These are phyloP conservation scores for Zosterops hypoxanthus DNA, from an alignment of 2,113 vertebrate species.

Conservation along the genomic window DNA sequence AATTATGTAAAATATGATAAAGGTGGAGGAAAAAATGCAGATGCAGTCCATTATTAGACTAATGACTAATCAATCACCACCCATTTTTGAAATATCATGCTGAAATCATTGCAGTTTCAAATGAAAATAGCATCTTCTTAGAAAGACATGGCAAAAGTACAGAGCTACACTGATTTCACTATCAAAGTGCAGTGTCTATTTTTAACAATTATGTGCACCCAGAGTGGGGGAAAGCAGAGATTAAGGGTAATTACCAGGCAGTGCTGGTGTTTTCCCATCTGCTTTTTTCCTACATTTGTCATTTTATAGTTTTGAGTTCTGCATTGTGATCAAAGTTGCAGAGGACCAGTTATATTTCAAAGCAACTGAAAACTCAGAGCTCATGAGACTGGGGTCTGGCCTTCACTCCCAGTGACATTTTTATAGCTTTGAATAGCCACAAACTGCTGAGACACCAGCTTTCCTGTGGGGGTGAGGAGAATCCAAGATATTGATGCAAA, in stretches of 20 bases:
- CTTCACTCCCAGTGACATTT: neutral
- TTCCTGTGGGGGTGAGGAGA: neutral
- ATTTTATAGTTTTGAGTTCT: neutral
- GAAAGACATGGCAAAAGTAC: neutral
- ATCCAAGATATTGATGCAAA: neutral
- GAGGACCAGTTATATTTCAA: neutral
- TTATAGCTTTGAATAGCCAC: neutral
- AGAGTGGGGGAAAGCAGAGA: neutral
- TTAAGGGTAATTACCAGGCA: neutral
- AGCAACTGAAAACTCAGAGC: neutral
- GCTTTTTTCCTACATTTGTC: neutral
- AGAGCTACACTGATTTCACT: neutral
- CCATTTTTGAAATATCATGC: constrained; percentile 9
- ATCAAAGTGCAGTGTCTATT: neutral
- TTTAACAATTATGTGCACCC: constrained; percentile 7
- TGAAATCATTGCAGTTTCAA: constrained; percentile 14
- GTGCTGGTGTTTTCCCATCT: neutral
- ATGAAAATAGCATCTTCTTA: constrained; percentile 14
- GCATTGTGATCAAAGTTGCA: neutral
- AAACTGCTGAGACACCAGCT: neutral
- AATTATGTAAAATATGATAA: constrained; percentile 37
- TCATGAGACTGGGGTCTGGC: neutral
- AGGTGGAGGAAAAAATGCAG: constrained; percentile 20
- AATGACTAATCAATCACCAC: constrained; percentile 58
- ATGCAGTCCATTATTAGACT: constrained; percentile 46